A percentile compares a stretch with the other conserved stretches of the same genome.
Conservation (phyloP, 2,113 vertebrate species). For the Scatophagus argus region DNA sequence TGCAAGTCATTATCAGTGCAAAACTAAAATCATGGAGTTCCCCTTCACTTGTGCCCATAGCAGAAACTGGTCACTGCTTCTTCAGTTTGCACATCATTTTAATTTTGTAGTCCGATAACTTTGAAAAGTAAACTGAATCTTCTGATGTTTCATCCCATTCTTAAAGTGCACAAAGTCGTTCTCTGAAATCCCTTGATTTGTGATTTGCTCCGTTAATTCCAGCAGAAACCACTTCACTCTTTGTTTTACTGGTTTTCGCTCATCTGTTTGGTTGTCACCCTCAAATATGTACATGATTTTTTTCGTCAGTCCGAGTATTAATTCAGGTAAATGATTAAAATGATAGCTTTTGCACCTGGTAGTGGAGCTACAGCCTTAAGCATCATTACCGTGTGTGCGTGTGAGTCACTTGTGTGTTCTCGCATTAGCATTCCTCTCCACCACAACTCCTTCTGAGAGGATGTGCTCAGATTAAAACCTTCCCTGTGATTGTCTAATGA, state of each 20-base stretch:
- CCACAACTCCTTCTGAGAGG: conserved; percentile 1
- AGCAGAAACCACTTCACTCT: not conserved
- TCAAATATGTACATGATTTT: too few relatives aligned
- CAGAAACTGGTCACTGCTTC: not conserved
- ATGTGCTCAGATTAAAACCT: conserved; percentile 31
- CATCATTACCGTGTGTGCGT: not conserved
- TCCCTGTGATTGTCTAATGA: conserved; percentile 18
- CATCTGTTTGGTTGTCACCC: too few relatives aligned
- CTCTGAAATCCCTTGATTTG: not conserved
- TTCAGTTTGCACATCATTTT: too few relatives aligned
- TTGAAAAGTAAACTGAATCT: not conserved
- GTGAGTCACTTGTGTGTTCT: conserved; percentile 19
- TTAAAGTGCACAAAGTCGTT: not conserved
- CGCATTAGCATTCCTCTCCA: conserved; percentile 24
- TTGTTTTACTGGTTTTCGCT: not conserved
- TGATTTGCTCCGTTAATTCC: not conserved
- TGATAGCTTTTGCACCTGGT: not conserved
- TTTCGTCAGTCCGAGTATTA: not conserved
- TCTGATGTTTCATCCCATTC: not conserved
- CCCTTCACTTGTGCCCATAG: not conserved
- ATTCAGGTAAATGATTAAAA: not conserved
- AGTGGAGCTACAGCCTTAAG: not conserved
- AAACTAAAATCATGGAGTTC: not conserved
- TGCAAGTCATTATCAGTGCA: not conserved
- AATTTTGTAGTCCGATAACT: too few relatives aligned